Evolutionary conservation across 2,797 vertebrate genomes (phyloP).

Genomic region (Acipenser transmontanus): DNA sequence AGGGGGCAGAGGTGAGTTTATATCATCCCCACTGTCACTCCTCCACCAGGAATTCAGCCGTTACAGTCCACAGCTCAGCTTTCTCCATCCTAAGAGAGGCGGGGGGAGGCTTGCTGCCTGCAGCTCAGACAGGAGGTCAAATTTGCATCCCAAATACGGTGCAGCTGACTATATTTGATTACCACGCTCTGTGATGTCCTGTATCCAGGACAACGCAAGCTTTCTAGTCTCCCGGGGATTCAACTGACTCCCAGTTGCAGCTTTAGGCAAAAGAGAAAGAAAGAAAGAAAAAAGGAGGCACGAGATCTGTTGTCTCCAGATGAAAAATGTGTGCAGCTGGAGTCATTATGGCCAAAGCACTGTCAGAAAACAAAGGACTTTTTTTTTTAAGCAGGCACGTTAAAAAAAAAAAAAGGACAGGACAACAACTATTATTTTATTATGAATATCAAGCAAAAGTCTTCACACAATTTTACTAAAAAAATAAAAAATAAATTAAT

Average conservation of each 20-base stretch:
- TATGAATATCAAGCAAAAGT: no score
- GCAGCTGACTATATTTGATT: constrained; percentile 62
- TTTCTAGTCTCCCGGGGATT: constrained; percentile 59
- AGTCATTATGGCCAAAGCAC: constrained; percentile 32
- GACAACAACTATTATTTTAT: no score
- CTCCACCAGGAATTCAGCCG: no score
- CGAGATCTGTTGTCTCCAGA: constrained; percentile 37
- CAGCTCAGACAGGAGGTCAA: constrained; percentile 34
- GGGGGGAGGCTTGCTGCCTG: constrained; percentile 14
- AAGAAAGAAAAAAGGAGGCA: constrained; percentile 25
- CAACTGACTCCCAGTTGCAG: constrained; percentile 49
- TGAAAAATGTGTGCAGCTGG: constrained; percentile 48
- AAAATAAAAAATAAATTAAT: no score
- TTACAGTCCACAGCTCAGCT: background rate
- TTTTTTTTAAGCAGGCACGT: constrained; percentile 26
- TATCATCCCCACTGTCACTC: background rate
- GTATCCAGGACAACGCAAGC: constrained; percentile 71
- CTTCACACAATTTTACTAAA: no score
- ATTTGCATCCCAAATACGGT: constrained; percentile 58
- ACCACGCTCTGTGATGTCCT: constrained; percentile 58
- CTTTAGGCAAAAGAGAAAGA: constrained; percentile 37
- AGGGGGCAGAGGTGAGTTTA: background rate
- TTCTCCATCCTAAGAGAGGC: background rate
- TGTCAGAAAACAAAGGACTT: constrained; percentile 30
- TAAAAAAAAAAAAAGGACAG: no score